These are phyloP conservation scores for Furcula furcula DNA, from an alignment of 2,888 invertebrate species.

Conservation along the genomic window DNA sequence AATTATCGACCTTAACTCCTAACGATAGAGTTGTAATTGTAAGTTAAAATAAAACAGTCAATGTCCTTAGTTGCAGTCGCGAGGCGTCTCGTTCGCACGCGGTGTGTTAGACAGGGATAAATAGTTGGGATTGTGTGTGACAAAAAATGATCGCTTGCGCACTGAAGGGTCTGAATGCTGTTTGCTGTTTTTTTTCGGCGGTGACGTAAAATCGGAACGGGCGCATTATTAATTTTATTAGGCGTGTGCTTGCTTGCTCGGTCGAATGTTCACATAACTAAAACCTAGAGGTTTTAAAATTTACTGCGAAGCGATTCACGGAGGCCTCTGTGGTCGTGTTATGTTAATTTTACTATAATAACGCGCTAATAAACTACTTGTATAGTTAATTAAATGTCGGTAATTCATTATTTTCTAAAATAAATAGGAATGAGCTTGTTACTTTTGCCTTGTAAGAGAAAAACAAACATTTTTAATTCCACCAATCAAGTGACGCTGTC, in stretches of 20 bases:
- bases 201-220: constrained; percentile 4
- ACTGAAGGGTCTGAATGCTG: constrained; percentile 15
- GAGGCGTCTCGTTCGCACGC: constrained; percentile 15
- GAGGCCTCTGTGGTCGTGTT: too few relatives aligned
- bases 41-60: constrained; percentile 16
- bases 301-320: too few relatives aligned
- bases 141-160: constrained; percentile 31
- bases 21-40: constrained; percentile 8
- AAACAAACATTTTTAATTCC: too few relatives aligned
- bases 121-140: constrained; percentile 21
- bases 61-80: constrained; percentile 24
- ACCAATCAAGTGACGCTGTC: too few relatives aligned
- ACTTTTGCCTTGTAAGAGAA: too few relatives aligned
- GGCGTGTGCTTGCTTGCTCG: background rate
- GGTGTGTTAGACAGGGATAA: constrained; percentile 7
- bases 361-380: too few relatives aligned
- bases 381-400: too few relatives aligned
- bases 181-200: constrained; percentile 28
- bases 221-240: background rate
- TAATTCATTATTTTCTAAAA: too few relatives aligned
- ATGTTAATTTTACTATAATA: too few relatives aligned
- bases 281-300: too few relatives aligned
- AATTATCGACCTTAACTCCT: constrained; percentile 13
- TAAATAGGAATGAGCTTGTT: too few relatives aligned
- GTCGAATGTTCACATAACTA: too few relatives aligned